Evolutionary conservation across 2,888 invertebrate genomes (phyloP), one percentile per base, ranked within the genome.

Genomic region (Drosophila mulleri): DNA sequence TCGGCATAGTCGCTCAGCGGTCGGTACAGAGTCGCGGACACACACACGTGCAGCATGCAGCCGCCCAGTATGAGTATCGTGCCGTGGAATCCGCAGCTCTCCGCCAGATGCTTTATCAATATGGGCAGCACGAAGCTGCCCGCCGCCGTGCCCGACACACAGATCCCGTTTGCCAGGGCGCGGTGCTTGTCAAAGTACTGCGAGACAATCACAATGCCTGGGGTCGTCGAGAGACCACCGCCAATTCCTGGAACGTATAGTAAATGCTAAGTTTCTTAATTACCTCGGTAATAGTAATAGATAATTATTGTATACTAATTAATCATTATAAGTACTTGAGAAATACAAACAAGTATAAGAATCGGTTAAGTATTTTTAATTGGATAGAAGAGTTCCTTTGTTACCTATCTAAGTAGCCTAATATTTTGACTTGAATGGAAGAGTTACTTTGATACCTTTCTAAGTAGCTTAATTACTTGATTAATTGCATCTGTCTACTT

Each of bases 101-200:
- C 95, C 0, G 96, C 95, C 32, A 96, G 92, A 64, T 94, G 94
- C 84, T 96, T 95, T 35, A 96, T 95, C 53, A 96, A 91, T 90
- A 96, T 95, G 0, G 96, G 96, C 68, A 96, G 95, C 4, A 96
- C 95, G 87, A 96, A 96, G 89, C 96, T 96, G 2, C 96, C 96
- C 0, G 96, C 95, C 0, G 96, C 96, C 6, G 96, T 96, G 72
- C 96, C 96, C 48, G 96, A 96, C 68, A 96, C 96, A 86, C 96
- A 96, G 78, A 96, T 95, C 0, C 96, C 96, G 88, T 96, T 96
- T 0, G 96, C 96, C 72, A 96, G 89, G 0, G 96, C 96, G 58
- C 96, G 95, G 92, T 96, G 96, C 86, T 95, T 96, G 83, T 96
- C 96, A 83, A 96, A 96, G 88, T 96, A 96, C 75, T 96, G 96